Conservation (phyloP, 2,888 invertebrate species). For the Drosophila histrio region DNA sequence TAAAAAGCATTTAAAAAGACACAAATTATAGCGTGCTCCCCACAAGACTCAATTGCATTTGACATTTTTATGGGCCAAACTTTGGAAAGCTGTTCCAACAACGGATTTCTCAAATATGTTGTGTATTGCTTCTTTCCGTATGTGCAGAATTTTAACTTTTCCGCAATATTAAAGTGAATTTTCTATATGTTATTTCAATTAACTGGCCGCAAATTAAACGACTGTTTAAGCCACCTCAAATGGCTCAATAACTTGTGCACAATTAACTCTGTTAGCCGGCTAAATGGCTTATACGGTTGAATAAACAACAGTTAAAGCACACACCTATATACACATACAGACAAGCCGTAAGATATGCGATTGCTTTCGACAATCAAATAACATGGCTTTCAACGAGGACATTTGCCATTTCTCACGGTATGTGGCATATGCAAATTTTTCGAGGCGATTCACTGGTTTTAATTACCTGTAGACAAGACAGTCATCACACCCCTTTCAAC, state of each 20-base stretch:
- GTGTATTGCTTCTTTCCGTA: too few relatives aligned
- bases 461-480: conserved; percentile 74
- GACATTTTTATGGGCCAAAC: conserved; percentile 58
- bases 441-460: conserved; percentile 50
- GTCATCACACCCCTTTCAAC: conserved; percentile 2
- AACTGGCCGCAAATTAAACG: conserved; percentile 21
- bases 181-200: too few relatives aligned
- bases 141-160: too few relatives aligned
- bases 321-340: neutral
- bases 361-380: conserved; percentile 68
- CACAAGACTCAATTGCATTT: conserved; percentile 48
- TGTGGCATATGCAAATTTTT: conserved; percentile 68
- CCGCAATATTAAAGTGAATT: too few relatives aligned
- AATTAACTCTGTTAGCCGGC: conserved; percentile 41
- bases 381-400: conserved; percentile 56
- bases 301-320: conserved; percentile 24
- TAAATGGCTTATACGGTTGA: conserved; percentile 30
- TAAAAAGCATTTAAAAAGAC: conserved; percentile 77
- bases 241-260: conserved; percentile 36
- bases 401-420: conserved; percentile 69
- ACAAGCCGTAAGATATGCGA: conserved; percentile 24
- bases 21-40: conserved; percentile 64
- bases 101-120: neutral
- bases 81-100: neutral
- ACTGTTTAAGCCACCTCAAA: conserved; percentile 9